Base-by-base conservation (phyloP, 1,140 invertebrate genomes). In the Nilaparvata lugens region DNA sequence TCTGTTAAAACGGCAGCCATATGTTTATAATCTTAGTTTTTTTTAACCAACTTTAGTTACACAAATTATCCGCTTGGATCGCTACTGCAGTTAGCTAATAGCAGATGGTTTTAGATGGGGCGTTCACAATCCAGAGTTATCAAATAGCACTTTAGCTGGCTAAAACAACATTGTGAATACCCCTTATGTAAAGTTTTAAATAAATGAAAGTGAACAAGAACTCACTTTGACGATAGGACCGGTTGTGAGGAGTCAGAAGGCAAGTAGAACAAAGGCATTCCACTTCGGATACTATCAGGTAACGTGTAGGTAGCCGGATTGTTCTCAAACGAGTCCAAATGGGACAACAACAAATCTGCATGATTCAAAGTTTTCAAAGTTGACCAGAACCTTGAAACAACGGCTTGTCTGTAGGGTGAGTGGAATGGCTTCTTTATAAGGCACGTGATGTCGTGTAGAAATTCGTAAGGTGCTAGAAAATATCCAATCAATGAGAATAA, bases 401-500 rank as follows among this genome's bases (percentile, higher is more conserved):
- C 82, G 18, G 80, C 79, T 64, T 83, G 80, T 43, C 87, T 74
- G 69, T 84, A 87, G 21, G 78, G 75, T n/a, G 86, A 89, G 65
- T 81, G 81, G 16, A 85, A 76, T 42, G 80, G 80, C 64, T 85
- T 84, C 64, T 86, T 86, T 23, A 79, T 80, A 23, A 82, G 71
- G 70, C 85, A 88, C 1, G 84, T 88, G 18, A 89, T 83, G 67
- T 91, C 88, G 69, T 89, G 86, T 16, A 91, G 73, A 75, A 91
- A 90, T 68, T 90, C 87, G 69, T 91, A 89, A 1, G 85, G 83
- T 2, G 84, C 86, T 81, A 71, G 62, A 71, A 74, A 16, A 7
- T 13, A 16, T 9, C 9, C 18, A 52, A n/a, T n/a, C n/a, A n/a
- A n/a, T n/a, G n/a, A n/a, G n/a, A n/a, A 18, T 21, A 51, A n/a